Evolutionary conservation across 2,888 invertebrate genomes (phyloP).

Genomic region (Lordiphosa fenestrarum): DNA sequence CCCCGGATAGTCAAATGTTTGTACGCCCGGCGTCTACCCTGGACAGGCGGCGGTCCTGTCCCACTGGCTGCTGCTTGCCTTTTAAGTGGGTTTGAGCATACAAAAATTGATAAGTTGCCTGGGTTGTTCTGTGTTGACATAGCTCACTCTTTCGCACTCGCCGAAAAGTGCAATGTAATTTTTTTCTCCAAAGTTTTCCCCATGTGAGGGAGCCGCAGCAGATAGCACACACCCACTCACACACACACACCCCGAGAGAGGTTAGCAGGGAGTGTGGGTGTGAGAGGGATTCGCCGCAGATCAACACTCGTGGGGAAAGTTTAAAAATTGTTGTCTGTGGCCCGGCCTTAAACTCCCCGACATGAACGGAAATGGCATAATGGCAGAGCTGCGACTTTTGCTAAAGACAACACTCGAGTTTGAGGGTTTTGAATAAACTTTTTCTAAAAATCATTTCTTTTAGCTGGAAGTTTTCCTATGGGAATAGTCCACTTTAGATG

Average conservation of each 20-base stretch:
- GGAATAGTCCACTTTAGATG: too few relatives aligned
- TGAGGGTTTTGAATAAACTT: too few relatives aligned
- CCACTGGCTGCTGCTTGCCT: slow-evolving; percentile 12
- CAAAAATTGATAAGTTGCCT: slow-evolving; percentile 47
- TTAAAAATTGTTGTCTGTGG: slow-evolving; percentile 34
- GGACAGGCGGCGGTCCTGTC: slow-evolving; percentile 2
- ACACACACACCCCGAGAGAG: not conserved
- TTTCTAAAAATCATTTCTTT: too few relatives aligned
- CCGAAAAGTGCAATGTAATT: slow-evolving; percentile 36
- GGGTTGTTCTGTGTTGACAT: slow-evolving; percentile 35
- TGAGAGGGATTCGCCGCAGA: slow-evolving; percentile 21
- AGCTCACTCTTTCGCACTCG: slow-evolving; percentile 17
- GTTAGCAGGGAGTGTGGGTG: not conserved
- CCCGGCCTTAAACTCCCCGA: slow-evolving; percentile 25
- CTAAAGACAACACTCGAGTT: too few relatives aligned
- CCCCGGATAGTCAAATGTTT: slow-evolving; percentile 43
- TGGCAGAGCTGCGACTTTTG: too few relatives aligned
- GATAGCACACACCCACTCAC: not conserved
- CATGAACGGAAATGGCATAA: slow-evolving; percentile 17
- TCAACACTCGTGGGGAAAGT: slow-evolving; percentile 22
- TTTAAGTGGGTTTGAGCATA: slow-evolving; percentile 22
- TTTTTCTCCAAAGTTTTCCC: slow-evolving; percentile 30
- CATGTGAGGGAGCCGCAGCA: slow-evolving; percentile 3
- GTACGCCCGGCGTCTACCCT: slow-evolving; percentile 33
- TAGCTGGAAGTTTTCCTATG: too few relatives aligned